phyloP scores from a whole-genome alignment of 1,140 invertebrate genomes.

The Brachionus manjavacas region DNA sequence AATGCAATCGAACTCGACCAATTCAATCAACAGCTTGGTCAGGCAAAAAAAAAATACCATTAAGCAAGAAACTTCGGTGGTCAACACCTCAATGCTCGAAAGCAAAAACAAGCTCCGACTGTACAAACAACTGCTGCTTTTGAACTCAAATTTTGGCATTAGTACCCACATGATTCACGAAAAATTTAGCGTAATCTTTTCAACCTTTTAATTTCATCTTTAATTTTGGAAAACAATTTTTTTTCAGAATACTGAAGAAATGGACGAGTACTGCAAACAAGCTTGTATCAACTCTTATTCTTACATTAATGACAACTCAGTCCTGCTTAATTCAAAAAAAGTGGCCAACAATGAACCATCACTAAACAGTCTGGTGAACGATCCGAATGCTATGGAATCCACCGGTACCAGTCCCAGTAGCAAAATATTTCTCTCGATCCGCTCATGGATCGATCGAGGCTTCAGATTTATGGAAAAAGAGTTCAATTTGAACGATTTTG shows the following conservation, averaged over 20 bases:
- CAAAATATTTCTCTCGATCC: background rate
- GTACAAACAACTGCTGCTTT: background rate
- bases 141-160: background rate
- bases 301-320: constrained; percentile 23
- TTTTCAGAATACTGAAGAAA: constrained; percentile 9
- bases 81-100: background rate
- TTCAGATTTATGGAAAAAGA: constrained; percentile 27
- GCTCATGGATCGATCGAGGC: constrained; percentile 21
- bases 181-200: background rate
- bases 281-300: constrained; percentile 15
- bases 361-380: background rate
- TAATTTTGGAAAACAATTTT: too few relatives aligned
- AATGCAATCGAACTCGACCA: background rate
- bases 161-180: constrained; percentile 21
- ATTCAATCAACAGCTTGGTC: background rate
- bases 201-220: background rate
- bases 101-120: background rate
- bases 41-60: background rate
- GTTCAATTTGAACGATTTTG: background rate
- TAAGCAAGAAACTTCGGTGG: background rate
- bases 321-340: background rate
- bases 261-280: constrained; percentile 34
- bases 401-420: background rate
- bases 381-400: background rate
- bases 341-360: background rate